A percentile compares a stretch with the other conserved stretches of the same genome.
phyloP scores from a whole-genome alignment of 2,888 invertebrate genomes.

The Halictus ligatus region DNA sequence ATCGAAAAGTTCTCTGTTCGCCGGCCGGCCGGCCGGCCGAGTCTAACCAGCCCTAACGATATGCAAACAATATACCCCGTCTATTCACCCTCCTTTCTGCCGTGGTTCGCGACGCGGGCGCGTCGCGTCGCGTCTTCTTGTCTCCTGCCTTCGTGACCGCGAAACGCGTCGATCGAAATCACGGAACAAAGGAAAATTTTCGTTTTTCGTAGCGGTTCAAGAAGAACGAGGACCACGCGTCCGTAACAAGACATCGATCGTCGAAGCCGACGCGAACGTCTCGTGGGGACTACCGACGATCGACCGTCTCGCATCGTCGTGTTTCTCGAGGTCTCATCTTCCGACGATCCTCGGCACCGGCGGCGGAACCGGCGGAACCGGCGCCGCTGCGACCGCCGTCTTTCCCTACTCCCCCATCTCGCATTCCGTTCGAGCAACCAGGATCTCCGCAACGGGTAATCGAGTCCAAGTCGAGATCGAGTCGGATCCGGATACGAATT shows the following conservation, averaged over 20 bases:
- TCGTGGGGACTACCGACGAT: slow-evolving; percentile 35
- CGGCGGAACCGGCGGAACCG: background rate
- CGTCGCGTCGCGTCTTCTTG: background rate
- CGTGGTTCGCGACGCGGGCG: background rate
- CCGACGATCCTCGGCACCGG: background rate
- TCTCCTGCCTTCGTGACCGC: no score
- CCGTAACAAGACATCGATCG: slow-evolving; percentile 74
- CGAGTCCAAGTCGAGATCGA: background rate
- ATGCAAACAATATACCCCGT: slow-evolving; percentile 71
- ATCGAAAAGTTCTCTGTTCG: background rate
- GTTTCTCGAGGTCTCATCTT: background rate
- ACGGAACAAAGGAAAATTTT: background rate
- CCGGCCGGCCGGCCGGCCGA: background rate
- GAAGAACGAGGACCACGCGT: slow-evolving; percentile 93
- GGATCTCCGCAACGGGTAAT: slow-evolving; percentile 31
- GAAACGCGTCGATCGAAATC: background rate
- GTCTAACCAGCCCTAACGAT: slow-evolving; percentile 40
- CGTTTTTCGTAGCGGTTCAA: slow-evolving; percentile 88
- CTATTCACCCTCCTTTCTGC: slow-evolving; percentile 47
- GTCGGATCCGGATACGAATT: background rate
- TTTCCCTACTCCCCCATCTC: slow-evolving; percentile 8
- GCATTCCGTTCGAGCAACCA: slow-evolving; percentile 18
- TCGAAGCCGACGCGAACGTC: slow-evolving; percentile 42
- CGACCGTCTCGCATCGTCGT: background rate
- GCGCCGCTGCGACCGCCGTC: background rate